Conservation (phyloP, 2,113 vertebrate species). For the Pelodiscus sinensis region DNA sequence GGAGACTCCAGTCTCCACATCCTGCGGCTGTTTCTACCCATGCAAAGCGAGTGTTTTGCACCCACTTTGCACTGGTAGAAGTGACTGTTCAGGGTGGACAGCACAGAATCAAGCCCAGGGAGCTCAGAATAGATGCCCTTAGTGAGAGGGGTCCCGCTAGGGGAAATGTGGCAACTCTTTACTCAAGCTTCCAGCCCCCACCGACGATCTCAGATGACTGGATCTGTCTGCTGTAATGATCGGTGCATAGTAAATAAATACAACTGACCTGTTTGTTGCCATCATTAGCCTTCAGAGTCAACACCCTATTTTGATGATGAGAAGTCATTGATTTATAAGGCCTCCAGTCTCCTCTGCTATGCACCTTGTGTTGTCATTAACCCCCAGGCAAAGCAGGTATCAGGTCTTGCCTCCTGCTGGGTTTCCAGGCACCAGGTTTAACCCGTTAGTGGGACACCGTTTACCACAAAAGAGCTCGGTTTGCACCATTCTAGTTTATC, state of each 20-base stretch:
- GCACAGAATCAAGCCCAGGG: neutral
- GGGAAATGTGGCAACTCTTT: neutral
- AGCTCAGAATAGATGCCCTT: fast-evolving
- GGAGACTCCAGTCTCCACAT: neutral
- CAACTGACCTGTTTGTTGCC: neutral
- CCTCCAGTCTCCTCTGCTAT: neutral
- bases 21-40: neutral
- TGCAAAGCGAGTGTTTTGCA: neutral
- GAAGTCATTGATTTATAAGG: neutral
- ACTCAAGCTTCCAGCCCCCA: neutral
- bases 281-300: neutral
- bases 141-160: neutral
- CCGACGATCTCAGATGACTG: neutral
- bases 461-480: neutral
- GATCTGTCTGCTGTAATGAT: neutral
- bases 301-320: neutral
- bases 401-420: neutral
- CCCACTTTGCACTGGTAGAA: fast-evolving
- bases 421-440: neutral
- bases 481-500: neutral
- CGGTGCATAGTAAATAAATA: neutral
- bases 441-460: neutral
- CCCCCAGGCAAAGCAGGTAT: neutral
- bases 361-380: neutral
- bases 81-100: fast-evolving